Percentiles rank a stretch among this genome's conserved stretches.
Conservation (phyloP, 1,140 invertebrate genomes). For the Paralvinella palmiformis region DNA sequence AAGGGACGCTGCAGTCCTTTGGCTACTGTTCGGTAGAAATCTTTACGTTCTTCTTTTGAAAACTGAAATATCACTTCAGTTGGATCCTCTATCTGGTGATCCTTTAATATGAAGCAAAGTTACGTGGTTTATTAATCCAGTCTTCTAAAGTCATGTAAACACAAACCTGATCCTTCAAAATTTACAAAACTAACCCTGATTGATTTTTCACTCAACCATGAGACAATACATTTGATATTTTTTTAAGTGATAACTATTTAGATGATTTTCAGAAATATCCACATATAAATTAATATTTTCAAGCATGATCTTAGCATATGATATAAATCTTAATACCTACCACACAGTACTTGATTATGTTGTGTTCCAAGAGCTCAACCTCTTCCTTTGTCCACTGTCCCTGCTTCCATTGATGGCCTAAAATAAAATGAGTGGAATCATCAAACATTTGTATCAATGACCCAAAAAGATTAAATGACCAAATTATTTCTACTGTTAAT, state of each 20-base stretch:
- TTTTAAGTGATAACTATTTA: no score
- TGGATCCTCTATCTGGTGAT: conserved; percentile 47
- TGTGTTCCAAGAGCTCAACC: conserved; percentile 48
- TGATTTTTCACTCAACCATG: no score
- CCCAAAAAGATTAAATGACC: no score
- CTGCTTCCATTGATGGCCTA: conserved; percentile 52
- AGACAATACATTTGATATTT: no score
- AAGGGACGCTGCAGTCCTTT: conserved; percentile 52
- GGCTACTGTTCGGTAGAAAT: conserved; percentile 53
- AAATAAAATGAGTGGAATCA: background rate
- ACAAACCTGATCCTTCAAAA: no score
- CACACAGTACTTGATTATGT: conserved; percentile 51
- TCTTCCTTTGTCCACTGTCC: conserved; percentile 55
- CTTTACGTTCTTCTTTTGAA: conserved; percentile 54
- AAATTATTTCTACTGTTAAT: background rate
- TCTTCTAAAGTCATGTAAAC: no score
- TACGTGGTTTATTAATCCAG: background rate
- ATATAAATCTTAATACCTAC: no score
- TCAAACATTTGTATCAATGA: conserved; percentile 2
- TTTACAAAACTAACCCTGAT: no score
- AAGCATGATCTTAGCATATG: no score
- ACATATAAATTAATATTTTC: no score
- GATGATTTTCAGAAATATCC: no score
- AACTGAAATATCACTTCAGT: conserved; percentile 54
- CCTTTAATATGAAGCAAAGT: conserved; percentile 25